These are phyloP conservation scores for Odontophorus gujanensis DNA, from an alignment of 2,113 vertebrate genomes.

Conservation along the genomic window DNA sequence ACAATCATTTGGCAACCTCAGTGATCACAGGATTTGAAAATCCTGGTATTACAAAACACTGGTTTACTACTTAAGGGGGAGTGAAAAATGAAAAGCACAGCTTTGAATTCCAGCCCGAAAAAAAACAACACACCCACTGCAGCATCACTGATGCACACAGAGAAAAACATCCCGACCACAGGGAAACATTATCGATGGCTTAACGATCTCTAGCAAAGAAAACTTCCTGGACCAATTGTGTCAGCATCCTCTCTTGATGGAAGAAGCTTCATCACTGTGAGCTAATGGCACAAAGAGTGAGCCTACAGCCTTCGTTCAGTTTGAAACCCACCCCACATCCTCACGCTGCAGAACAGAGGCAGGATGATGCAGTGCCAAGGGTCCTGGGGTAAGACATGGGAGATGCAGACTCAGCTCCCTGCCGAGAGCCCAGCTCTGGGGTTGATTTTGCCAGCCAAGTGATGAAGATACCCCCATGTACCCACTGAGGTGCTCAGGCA, in stretches of 20 bases:
- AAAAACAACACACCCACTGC: not conserved
- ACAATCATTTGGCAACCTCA: not conserved
- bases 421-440: fast-evolving
- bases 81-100: conserved; percentile 5
- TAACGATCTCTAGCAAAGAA: not conserved
- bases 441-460: fast-evolving
- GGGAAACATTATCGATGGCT: not conserved
- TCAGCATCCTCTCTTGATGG: not conserved
- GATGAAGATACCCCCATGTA: not conserved
- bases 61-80: conserved; percentile 13
- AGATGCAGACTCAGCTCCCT: not conserved
- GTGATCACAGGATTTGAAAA: conserved; percentile 1
- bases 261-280: not conserved
- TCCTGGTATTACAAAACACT: not conserved
- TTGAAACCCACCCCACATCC: not conserved
- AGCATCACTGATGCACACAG: not conserved
- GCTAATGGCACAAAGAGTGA: not conserved
- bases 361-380: fast-evolving
- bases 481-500: not conserved
- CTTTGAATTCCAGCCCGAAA: not conserved
- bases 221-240: not conserved
- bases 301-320: fast-evolving
- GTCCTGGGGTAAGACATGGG: not conserved
- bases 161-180: not conserved
- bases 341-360: not conserved